Evolutionary conservation across 2,888 invertebrate species (phyloP).

Genomic region (Amiota communis): DNA sequence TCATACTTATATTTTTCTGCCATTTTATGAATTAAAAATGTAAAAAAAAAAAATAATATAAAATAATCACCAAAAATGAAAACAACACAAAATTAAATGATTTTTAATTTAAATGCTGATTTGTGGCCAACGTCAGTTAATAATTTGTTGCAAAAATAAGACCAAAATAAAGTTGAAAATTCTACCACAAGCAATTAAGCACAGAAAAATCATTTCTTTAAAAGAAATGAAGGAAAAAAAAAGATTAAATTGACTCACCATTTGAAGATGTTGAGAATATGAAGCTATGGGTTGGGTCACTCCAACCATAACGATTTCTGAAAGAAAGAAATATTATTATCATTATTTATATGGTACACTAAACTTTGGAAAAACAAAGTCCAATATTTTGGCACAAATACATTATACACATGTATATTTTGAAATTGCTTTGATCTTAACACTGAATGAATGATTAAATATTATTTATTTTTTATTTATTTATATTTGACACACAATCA

Average conservation of each 20-base stretch:
- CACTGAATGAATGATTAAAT: no score
- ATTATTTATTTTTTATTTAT: no score
- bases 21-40: slow-evolving; percentile 4
- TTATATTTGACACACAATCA: no score
- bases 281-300: slow-evolving; percentile 78
- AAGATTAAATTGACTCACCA: slow-evolving; percentile 73
- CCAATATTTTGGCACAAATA: no score
- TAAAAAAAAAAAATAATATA: neutral
- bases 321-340: slow-evolving; percentile 41
- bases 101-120: neutral
- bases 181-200: neutral
- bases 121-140: slow-evolving; percentile 13
- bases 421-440: no score
- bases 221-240: neutral
- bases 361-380: no score
- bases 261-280: slow-evolving; percentile 78
- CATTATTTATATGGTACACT: no score
- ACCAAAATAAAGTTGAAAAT: neutral
- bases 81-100: slow-evolving; percentile 23
- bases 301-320: slow-evolving; percentile 80
- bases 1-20: slow-evolving; percentile 10
- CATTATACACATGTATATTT: no score
- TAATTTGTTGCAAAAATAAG: neutral
- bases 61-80: neutral
- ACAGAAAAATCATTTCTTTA: no score